Evolutionary conservation across 1,140 invertebrate species (phyloP), one percentile per base, ranked within the genome.

Genomic region (Drosophila burlai): DNA sequence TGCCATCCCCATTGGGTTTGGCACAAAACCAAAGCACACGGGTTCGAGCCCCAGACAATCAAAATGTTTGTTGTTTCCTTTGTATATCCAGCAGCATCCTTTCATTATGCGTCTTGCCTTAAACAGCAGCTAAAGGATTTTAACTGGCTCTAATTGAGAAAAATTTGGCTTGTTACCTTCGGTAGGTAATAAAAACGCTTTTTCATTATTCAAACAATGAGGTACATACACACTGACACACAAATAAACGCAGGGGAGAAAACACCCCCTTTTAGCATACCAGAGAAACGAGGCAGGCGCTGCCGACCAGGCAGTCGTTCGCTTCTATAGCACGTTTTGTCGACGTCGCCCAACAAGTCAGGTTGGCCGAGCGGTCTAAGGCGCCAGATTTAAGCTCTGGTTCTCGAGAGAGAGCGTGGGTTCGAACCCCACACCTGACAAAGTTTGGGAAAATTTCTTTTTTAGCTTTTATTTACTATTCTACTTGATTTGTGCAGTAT

Each of bases 351-450:
- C 62, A 80, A 73, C 64, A 73, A 80, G 94, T 94, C 24, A 24
- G 24, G 24, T 24, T 24, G 24, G 24, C 24, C 24, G 24, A 24
- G 24, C 24, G 24, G 24, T 24, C 24, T 24, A 24, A 24, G 24
- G 24, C 24, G 24, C 24, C 24, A 24, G 24, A 24, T 24, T 24
- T 24, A 24, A 24, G 24, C 24, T 24, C 24, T 24, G 24, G 24
- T 24, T 24, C 24, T 24, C 24, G 24, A 3, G 24, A 24, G 24
- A 24, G 24, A 24, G 24, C 24, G 24, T 24, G 24, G 24, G 24
- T 24, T 24, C 24, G 24, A 24, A 24, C 24, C 24, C 24, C 24
- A 24, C 24, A 24, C 3, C 24, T 24, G 21, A 95, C 95, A 95
- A 83, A 11, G 18, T 16, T 16, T 26, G 49, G 49, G 42, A 40